Evolutionary conservation across 2,113 vertebrate species (phyloP).

Genomic region (Xenopus borealis): DNA sequence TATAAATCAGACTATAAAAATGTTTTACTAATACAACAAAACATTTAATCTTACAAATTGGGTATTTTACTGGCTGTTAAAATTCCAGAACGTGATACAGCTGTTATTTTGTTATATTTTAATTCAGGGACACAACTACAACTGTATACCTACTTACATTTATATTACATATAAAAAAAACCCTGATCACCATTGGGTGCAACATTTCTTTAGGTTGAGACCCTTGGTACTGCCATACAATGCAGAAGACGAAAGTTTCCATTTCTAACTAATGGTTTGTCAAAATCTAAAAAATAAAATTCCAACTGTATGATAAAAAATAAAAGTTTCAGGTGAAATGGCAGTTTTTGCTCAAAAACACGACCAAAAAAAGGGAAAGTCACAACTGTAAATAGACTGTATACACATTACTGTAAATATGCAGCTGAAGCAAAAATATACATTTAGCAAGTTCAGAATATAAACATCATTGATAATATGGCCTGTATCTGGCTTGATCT

Average conservation of each 20-base stretch:
- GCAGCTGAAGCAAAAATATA: conserved; percentile 6
- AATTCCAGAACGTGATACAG: conserved; percentile 22
- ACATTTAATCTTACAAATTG: too few relatives aligned
- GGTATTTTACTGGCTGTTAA: conserved; percentile 23
- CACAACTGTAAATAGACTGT: not conserved
- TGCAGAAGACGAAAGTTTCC: not conserved
- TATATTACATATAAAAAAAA: not conserved
- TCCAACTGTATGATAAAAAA: not conserved
- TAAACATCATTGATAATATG: conserved; percentile 88
- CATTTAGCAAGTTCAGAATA: conserved; percentile 55
- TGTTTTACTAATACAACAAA: too few relatives aligned
- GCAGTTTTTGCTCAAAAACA: not conserved
- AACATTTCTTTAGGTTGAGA: not conserved
- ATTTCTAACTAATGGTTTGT: not conserved
- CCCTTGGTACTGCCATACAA: not conserved
- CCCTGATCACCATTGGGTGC: not conserved
- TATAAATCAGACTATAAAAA: too few relatives aligned
- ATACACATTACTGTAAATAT: conserved; percentile 19
- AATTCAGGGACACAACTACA: not conserved
- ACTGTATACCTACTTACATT: conserved; percentile 32
- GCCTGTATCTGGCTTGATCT: conserved; percentile 91
- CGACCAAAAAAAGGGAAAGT: not conserved
- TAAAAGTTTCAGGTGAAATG: not conserved
- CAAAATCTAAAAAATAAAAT: not conserved
- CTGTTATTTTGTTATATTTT: conserved; percentile 1